phyloP scores from a whole-genome alignment of 2,113 vertebrate genomes.

The Prunella fulvescens region DNA sequence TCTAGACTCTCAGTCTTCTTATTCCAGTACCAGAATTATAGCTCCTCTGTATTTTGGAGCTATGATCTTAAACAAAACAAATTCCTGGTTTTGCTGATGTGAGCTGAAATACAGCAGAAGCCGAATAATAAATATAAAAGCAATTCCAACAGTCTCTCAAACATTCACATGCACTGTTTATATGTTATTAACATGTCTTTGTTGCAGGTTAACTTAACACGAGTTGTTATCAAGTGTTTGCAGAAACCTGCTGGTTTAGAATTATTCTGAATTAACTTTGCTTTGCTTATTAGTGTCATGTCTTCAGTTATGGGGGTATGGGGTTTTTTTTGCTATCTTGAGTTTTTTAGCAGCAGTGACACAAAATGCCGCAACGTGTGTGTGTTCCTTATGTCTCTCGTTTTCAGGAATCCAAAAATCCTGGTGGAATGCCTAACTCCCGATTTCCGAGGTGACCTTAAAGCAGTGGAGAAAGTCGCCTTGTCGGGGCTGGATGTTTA shows the following conservation, averaged over 20 bases:
- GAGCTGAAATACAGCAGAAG: not conserved
- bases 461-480: constrained; percentile 84
- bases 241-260: not conserved
- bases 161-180: not conserved
- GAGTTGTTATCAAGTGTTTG: not conserved
- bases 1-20: not conserved
- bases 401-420: constrained; percentile 81
- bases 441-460: constrained; percentile 91
- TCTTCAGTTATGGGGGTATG: not conserved
- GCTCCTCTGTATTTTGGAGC: not conserved
- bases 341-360: not conserved
- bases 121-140: not conserved
- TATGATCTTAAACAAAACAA: not conserved
- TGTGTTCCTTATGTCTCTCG: not conserved
- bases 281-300: not conserved
- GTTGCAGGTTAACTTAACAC: not conserved
- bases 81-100: not conserved
- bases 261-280: not conserved
- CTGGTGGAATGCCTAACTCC: constrained; percentile 96
- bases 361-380: not conserved
- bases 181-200: not conserved
- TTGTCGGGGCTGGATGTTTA: constrained; percentile 92
- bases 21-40: not conserved
- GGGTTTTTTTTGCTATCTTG: accelerated
- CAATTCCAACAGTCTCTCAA: not conserved